Evolutionary conservation across 2,888 invertebrate genomes (phyloP), one percentile per base, ranked within the genome.

Genomic region (Drosophila emarginata): DNA sequence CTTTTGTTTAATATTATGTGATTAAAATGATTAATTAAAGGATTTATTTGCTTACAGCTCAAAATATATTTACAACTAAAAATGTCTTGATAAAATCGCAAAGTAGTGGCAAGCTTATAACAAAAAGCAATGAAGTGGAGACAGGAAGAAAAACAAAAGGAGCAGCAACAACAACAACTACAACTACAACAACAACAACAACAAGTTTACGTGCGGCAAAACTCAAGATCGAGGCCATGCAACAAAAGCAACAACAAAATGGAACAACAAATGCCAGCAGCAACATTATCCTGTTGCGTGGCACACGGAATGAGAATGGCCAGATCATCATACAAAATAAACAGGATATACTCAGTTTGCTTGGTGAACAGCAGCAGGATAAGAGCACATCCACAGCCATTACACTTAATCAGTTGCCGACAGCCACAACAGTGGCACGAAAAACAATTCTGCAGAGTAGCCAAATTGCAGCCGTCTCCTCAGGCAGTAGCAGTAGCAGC

Each of bases 261-360:
- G 62, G 45, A 21, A 21, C 45, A 45, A 21, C 45, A 18, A 45
- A 45, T 21, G 32, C 52, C 51, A 61, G 57, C 72, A 89, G 87
- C 79, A 92, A 92, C 76, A 91, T 92, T 58, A 91, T 92, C 52
- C 87, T 92, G 72, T 79, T 92, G 81, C 92, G 92, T 64, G 92
- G 92, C 63, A 90, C 92, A 62, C 91, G 92, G 73, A 91, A 91
- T 59, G 92, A 92, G 78, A 92, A 92, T 83, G 92, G 92, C 61
- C 92, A 92, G 87, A 92, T 92, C 77, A 91, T 92, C 67, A 91
- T 92, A 72, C 92, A 92, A 78, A 92, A 92, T 74, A 91, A 91
- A 73, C 92, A 92, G 87, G 92, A 92, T 71, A 90, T 92, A 69
- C 89, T 92, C 60, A 92, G 90, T 77, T 89, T 92, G 81, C 90